These are phyloP conservation scores for Drosophila cardini DNA, from an alignment of 1,140 invertebrate genomes.

Conservation along the genomic window DNA sequence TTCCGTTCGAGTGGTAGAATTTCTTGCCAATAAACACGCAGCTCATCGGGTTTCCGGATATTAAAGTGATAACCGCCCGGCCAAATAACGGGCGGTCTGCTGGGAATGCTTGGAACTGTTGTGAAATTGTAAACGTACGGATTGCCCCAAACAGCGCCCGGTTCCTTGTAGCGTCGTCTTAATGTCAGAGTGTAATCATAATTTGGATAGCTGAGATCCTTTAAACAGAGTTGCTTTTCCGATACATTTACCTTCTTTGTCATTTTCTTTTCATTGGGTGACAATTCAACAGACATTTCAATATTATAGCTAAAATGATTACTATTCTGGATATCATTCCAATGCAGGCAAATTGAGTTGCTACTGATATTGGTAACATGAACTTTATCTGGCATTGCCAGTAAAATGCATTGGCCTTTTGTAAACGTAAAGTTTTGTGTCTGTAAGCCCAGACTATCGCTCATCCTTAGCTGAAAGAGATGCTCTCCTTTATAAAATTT, in stretches of 20 bases:
- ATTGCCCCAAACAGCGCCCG: not conserved
- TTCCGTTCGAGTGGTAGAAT: slow-evolving; percentile 22
- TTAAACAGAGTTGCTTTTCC: not conserved
- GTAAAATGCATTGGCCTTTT: not conserved
- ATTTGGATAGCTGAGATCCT: not conserved
- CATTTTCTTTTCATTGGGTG: not conserved
- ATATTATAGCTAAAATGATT: not conserved
- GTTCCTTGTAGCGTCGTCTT: not conserved
- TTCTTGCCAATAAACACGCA: slow-evolving; percentile 47
- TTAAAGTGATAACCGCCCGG: slow-evolving; percentile 9
- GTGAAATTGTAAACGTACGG: not conserved
- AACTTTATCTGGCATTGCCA: not conserved
- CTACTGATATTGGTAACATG: not conserved
- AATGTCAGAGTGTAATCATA: not conserved
- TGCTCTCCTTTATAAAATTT: not conserved
- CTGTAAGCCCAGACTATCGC: not conserved
- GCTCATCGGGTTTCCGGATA: not conserved
- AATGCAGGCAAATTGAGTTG: slow-evolving; percentile 4
- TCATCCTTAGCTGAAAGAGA: not conserved
- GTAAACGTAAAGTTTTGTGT: not conserved
- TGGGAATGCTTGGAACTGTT: not conserved
- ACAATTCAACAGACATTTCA: not conserved
- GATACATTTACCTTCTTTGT: not conserved
- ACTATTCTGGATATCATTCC: not conserved
- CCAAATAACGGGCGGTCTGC: slow-evolving; percentile 19